Conservation (phyloP, 2,888 invertebrate genomes). For the Linhomoeus sp. region DNA sequence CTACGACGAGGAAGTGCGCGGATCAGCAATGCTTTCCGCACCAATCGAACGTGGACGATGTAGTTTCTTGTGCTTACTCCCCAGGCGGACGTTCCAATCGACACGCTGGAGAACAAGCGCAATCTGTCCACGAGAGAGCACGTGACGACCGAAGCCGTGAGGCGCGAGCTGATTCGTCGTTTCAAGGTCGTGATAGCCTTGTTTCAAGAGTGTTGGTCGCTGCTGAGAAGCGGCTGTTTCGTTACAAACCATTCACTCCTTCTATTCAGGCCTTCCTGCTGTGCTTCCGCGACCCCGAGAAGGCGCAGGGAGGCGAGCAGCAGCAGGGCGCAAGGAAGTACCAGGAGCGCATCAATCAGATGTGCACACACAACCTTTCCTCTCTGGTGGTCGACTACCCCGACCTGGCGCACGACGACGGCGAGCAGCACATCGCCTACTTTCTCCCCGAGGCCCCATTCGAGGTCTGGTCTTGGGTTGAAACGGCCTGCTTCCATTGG, state of each 20-base stretch:
- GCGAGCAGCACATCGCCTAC: slow-evolving; percentile 80
- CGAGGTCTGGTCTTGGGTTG: slow-evolving; percentile 45
- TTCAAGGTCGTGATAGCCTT: slow-evolving; percentile 43
- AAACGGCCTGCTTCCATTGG: too few relatives aligned
- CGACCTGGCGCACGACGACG: slow-evolving; percentile 51
- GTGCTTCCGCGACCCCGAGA: slow-evolving; percentile 13
- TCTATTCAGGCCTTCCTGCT: slow-evolving; percentile 14
- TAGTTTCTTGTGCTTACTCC: slow-evolving; percentile 43
- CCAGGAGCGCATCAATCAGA: slow-evolving; percentile 16
- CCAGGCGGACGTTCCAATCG: slow-evolving; percentile 55
- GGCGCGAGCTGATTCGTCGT: slow-evolving; percentile 82
- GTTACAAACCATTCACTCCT: neutral
- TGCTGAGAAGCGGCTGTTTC: neutral
- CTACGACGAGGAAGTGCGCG: too few relatives aligned
- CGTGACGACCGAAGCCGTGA: slow-evolving; percentile 83
- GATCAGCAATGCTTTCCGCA: too few relatives aligned
- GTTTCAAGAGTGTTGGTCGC: neutral
- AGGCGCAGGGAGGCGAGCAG: slow-evolving; percentile 5
- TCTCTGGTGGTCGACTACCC: slow-evolving; percentile 84
- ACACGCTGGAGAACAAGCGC: slow-evolving; percentile 90
- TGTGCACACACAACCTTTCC: slow-evolving; percentile 39
- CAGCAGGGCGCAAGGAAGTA: slow-evolving; percentile 11
- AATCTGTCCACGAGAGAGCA: slow-evolving; percentile 84
- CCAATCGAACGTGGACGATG: too few relatives aligned
- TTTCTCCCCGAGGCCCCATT: slow-evolving; percentile 91